Percentiles rank a stretch among this genome's conserved stretches.
These are phyloP conservation scores for Borostomias antarcticus DNA, from an alignment of 2,797 vertebrate genomes.

Conservation along the genomic window DNA sequence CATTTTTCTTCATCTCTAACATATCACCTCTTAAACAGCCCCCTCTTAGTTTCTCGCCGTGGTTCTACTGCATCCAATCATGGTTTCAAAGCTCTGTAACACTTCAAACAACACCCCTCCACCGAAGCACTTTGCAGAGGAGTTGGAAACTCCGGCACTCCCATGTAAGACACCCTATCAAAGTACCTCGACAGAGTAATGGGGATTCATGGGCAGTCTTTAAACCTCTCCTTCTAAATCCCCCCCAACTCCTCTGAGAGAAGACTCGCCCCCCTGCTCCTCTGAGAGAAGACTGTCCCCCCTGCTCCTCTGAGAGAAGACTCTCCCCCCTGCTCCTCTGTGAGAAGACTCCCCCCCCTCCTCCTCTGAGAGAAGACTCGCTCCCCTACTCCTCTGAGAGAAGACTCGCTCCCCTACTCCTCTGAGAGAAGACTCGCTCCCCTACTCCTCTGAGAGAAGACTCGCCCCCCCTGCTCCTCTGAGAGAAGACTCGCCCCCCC, in stretches of 20 bases:
- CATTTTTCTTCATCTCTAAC: neutral
- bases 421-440: conserved; percentile 41
- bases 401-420: conserved; percentile 31
- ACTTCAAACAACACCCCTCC: neutral
- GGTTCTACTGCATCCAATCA: neutral
- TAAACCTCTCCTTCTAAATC: conserved; percentile 35
- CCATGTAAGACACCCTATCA: conserved; percentile 28
- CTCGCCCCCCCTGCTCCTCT: conserved; percentile 1
- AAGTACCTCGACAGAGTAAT: conserved; percentile 39
- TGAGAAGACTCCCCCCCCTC: conserved; percentile 37
- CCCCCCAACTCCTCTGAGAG: too few relatives aligned
- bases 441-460: conserved; percentile 34
- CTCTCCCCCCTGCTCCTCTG: conserved; percentile 10
- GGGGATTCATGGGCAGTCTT: conserved; percentile 41
- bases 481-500: conserved; percentile 46
- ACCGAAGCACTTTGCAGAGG: conserved; percentile 17
- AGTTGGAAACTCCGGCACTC: conserved; percentile 18
- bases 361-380: conserved; percentile 36
- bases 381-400: conserved; percentile 22
- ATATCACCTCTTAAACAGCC: neutral
- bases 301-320: conserved; percentile 34
- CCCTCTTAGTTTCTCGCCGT: neutral
- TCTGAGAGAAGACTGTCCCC: conserved; percentile 41
- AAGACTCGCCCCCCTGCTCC: too few relatives aligned
- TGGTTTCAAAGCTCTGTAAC: neutral